Base-by-base conservation (phyloP, 2,888 invertebrate species). In the Plemyria rubiginata region DNA sequence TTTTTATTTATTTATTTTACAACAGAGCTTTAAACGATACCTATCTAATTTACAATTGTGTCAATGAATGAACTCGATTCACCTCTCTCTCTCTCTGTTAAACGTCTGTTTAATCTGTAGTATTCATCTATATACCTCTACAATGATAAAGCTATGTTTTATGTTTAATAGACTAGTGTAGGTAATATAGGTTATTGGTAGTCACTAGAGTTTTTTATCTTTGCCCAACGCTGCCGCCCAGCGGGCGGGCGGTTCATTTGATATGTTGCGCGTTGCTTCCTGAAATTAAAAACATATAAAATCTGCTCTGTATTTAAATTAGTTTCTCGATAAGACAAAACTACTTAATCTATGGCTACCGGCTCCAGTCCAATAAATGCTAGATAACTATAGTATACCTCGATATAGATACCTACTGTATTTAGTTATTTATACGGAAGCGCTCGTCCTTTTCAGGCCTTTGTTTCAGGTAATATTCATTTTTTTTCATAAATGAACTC, bases 381-480 rank as follows among this genome's bases (percentile, higher is more conserved):
- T 36, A 12, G 12, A 28, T 28, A 49, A n/a, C 49, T 49, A 49
- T 28, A 29, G n/a, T 11, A 13, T 32, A n/a, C 48, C n/a, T 49
- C n/a, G 5, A 2, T 22, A 48, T 4, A 22, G 22, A 3, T 28
- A 6, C 1, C 4, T 36, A 11, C 5, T 2, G 15, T 51, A 32
- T 36, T 50, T 60, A 12, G 6, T 16, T 43, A n/a, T 50, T 38
- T 43, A 32, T 9, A 22, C 80, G 80, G 84, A 84, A 84, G 79
- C 81, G 86, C 82, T 81, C 87, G 88, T 88, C 88, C 86, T 90
- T 88, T 86, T 71, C 78, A 77, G 80, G 85, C 86, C 88, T 87
- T 90, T 90, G 90, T 90, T 87, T 84, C 81, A 77, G 77, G 73
- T 75, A 76, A 74, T 74, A 76, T 80, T 78, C 78, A 75, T 28